Evolutionary conservation across 2,888 invertebrate species (phyloP), one percentile per base, ranked within the genome.

Genomic region (Sminthurinus aureus): DNA sequence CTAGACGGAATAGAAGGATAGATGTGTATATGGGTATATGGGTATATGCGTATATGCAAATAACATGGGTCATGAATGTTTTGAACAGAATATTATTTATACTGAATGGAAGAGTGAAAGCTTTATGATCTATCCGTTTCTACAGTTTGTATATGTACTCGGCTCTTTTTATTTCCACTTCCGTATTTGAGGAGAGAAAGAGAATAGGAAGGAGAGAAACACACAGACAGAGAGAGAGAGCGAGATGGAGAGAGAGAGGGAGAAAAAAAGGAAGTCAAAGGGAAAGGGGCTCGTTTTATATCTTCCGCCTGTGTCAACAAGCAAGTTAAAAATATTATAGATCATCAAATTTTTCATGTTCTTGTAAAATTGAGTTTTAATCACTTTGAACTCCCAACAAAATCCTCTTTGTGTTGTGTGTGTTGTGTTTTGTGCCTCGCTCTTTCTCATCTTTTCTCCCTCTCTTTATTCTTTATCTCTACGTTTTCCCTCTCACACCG

Each of bases 221-320:
- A n/a, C n/a, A n/a, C n/a, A n/a, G n/a, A n/a, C n/a, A 24, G 64
- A 24, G 64, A 50, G 51, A 22, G 76, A 20, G 26, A 58, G 51
- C n/a, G n/a, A n/a, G n/a, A n/a, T n/a, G n/a, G n/a, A n/a, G n/a
- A 24, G 64, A 24, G 64, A 50, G 51, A 22, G 76, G 26, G 26
- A 58, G 51, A 20, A 13, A 22, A 18, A 24, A n/a, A 67, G 52
- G 67, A 38, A 71, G 52, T 51, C 66, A 51, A 79, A 69, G 51
- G 79, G 51, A 51, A 79, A 69, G 51, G 79, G 51, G 26, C 24
- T 66, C 51, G 51, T 79, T 79, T 79, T 79, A 79, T 79, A 66
- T 79, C 79, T 79, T 79, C 79, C 79, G 69, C 71, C 50, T 69
- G 51, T 79, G 79, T 71, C 69, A 79, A 71, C 79, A 79, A 79